Evolutionary conservation across 1,140 invertebrate species (phyloP), one percentile per base, ranked within the genome.

Genomic region (Drosophila miranda): DNA sequence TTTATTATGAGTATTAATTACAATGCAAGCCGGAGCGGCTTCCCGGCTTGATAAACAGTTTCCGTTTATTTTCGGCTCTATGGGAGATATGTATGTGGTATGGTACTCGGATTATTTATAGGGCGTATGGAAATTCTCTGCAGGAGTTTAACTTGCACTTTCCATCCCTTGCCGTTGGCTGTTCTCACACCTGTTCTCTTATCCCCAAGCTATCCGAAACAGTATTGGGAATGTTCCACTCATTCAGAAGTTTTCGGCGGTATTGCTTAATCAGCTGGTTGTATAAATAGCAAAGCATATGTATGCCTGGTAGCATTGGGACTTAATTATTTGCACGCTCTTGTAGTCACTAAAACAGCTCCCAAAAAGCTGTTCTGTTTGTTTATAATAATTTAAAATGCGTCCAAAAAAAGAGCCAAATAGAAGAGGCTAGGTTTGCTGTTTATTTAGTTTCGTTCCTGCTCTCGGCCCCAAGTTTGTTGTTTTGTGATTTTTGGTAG

Each of bases 1-100:
- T 84, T 81, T 84, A 81, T 84, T 84, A 62, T 70, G 69, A 55
- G 82, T 77, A 77, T 84, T 86, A 86, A 86, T 86, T 84, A 74
- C 78, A 75, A 42, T 50, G 28, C 48, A 44, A 49, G 53, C 16
- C 14, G 42, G 26, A 16, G 43, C 9, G 11, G 34, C 3, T 13
- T 49, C 14, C n/a, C 44, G 42, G 53, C 16, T 54, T 61, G 75
- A 75, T 79, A 60, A 59, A 58, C 9, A 11, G 44, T 46, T 84
- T 79, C 71, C 80, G 55, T 44, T 57, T 42, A 38, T 42, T 13
- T 21, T 6, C 8, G n/a, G 34, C 38, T 42, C 14, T 53, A n/a
- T 19, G 21, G 55, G 52, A 30, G 7, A 3, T 23, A 38, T 19
- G 2, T 19, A 19, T 16, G 16, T 16, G 16, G 16, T 1, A 16